Base-by-base conservation (phyloP, 2,797 vertebrate genomes). In the Chaunax sp. region DNA sequence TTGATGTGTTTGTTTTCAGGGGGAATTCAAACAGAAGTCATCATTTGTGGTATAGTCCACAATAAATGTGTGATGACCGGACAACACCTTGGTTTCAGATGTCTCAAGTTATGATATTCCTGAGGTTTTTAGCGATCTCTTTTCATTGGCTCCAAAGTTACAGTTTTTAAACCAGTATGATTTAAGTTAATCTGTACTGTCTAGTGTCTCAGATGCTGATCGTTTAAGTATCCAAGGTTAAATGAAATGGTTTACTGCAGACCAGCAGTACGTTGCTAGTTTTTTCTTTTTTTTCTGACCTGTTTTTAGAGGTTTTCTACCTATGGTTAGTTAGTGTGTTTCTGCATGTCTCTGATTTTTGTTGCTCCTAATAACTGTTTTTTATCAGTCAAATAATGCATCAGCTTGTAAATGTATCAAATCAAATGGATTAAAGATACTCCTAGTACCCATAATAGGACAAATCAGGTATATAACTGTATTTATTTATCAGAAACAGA, bases 11-110 rank as follows among this genome's bases (percentile, higher is more conserved):
- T 30, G 38, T 77, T 71, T 87, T 6, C 82, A 98, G 97, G 90
- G 94, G 14, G 96, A 96, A 18, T 98, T 97, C 93, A 95, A 92
- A 88, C 97, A 97, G 92, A 98, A 97, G 53, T 98, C 97, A 0
- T 98, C 96, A 0, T 98, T 98, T 80, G 91, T 98, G 89, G 97
- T 98, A 77, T 98, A 96, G 94, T 57, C 51, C 50, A 12, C 55
- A 58, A 44, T 5, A 22, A 25, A 69, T 53, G n/a, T n/a, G 26
- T 22, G 46, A 7, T 14, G 0, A 18, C 22, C 8, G 37, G 35
- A 47, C 30, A 60, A 20, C 9, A 2, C 13, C 18, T 30, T 6
- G 1, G 13, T 72, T 61, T 76, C 12, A 50, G 4, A 30, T 22
- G 38, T 56, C 5, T 55, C 37, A 1, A 23, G 3, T 1, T 54